Evolutionary conservation across 2,113 vertebrate genomes (phyloP).

Genomic region (Pangasianodon hypophthalmus): DNA sequence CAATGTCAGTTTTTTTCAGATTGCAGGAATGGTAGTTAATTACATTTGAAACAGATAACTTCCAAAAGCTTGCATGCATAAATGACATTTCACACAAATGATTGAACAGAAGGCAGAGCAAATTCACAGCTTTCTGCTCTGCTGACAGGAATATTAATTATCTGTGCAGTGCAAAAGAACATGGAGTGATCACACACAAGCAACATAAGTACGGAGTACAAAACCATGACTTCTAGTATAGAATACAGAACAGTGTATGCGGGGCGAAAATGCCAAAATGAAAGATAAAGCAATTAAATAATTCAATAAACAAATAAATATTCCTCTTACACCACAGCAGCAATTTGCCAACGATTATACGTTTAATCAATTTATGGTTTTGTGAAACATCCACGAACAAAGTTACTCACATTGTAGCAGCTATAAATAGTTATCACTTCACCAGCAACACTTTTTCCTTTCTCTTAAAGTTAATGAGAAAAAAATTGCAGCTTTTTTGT

Average conservation of each 20-base stretch:
- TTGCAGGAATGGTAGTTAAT: constrained; percentile 48
- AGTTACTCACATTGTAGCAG: not conserved
- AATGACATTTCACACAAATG: constrained; percentile 52
- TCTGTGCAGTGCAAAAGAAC: constrained; percentile 12
- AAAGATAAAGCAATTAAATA: not conserved
- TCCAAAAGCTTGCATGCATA: constrained; percentile 39
- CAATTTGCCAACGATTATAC: not conserved
- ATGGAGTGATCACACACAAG: not conserved
- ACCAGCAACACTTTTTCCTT: not conserved
- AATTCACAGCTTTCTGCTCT: constrained; percentile 38
- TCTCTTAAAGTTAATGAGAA: not conserved
- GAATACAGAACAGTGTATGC: not conserved
- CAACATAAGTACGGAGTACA: not conserved
- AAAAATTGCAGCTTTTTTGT: not conserved
- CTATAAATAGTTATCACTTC: not conserved
- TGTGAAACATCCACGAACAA: not conserved
- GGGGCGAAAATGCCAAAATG: not conserved
- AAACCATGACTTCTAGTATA: not conserved
- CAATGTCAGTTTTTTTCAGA: constrained; percentile 31
- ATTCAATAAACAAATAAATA: too few species aligned
- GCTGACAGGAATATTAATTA: constrained; percentile 51
- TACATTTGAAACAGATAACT: constrained; percentile 54
- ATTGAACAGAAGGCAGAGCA: constrained; percentile 43
- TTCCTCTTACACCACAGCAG: not conserved
- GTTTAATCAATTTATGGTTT: not conserved